Evolutionary conservation across 2,888 invertebrate species (phyloP), one percentile per base, ranked within the genome.

Genomic region (Drosophila lutescens): DNA sequence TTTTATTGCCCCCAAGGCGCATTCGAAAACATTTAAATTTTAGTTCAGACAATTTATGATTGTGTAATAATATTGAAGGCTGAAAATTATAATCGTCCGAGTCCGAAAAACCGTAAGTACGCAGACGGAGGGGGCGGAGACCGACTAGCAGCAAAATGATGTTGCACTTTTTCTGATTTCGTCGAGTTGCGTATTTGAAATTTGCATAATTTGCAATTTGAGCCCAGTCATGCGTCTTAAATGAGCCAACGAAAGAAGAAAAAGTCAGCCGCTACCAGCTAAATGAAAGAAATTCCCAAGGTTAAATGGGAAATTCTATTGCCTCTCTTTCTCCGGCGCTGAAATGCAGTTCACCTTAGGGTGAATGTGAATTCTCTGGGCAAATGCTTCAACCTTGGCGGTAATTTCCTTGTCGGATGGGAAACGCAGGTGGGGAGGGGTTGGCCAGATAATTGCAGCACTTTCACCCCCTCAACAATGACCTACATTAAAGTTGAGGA

Each of bases 391-490:
- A 61, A 49, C 76, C 81, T 74, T 81, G 66, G 40, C n/a, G 56
- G 46, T 55, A 65, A 73, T 71, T 84, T 77, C 74, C 79, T 73
- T 66, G 63, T 65, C 73, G 47, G 17, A 12, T 13, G 20, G 13
- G 20, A 32, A 34, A 4, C 32, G 41, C 32, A 23, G 26, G 36
- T 23, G 30, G 15, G 63, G n/a, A 47, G 40, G 13, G 47, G 59
- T 23, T 49, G 38, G 20, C 58, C 55, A 56, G 58, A 23, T 71
- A 71, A 72, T 71, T 61, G 54, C 54, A 77, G 51, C 76, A 82
- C 87, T 87, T 84, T 87, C 82, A 79, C 83, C 86, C 63, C 72
- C 70, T 65, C 60, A 69, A 62, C 68, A 76, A 50, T 84, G 87
- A 79, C 84, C 84, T 78, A 84, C 79, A 82, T 84, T 70, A 56